Evolutionary conservation across 2,888 invertebrate species (phyloP), one percentile per base, ranked within the genome.

Genomic region (Patella pellucida): DNA sequence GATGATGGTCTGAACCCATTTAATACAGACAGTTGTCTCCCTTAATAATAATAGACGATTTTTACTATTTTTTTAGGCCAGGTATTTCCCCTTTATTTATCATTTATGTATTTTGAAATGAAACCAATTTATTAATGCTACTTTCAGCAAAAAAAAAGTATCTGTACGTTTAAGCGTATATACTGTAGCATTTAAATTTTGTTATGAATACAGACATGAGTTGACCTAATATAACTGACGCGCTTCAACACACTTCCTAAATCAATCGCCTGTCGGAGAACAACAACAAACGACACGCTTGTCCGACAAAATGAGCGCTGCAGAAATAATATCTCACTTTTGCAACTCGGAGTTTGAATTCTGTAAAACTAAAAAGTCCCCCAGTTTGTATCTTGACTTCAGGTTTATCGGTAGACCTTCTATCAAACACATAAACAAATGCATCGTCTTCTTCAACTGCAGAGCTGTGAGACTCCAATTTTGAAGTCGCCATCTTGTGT

Each of bases 391-490:
- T 84, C 81, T 85, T 87, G 14, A 85, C 76, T 77, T 89, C 88
- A 14, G 88, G 87, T 68, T 82, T 79, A 77, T 85, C 85, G 51
- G 84, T 84, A 52, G 83, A 80, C 75, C 89, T 78, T n/a, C 89
- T 84, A 78, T 89, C 89, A 82, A 80, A 89, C 31, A 89, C 81
- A 79, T 83, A 89, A 75, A 89, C 87, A 84, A 85, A 87, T 52
- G 83, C 83, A 81, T 88, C 85, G 31, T 86, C 86, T 4, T 85
- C 85, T n/a, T 86, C 86, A 12, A 79, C 76, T 68, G 78, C 73
- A 23, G 81, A 56, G 27, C 76, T 83, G 80, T 79, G 80, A 77
- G 86, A 79, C 80, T 85, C 85, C 86, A 88, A 86, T 76, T 85
- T 85, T 71, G 72, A 68, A 15, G 54, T 71, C 56, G 70, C 23